Percentiles rank a stretch among this genome's conserved stretches.
Evolutionary conservation across 2,888 invertebrate genomes (phyloP).

Genomic region (Erebia ligea): DNA sequence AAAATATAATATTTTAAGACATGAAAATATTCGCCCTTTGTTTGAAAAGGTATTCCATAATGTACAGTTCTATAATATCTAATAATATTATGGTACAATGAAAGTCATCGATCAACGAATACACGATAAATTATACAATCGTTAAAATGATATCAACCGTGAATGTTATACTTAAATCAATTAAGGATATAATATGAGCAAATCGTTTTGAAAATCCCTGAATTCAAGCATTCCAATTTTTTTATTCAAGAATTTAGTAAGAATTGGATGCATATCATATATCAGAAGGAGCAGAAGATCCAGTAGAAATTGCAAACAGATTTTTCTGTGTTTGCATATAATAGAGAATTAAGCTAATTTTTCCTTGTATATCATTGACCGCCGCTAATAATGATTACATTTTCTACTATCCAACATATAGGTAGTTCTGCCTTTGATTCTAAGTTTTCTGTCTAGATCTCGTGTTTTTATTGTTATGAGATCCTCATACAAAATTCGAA

Average conservation of each 20-base stretch:
- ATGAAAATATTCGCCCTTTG: background rate
- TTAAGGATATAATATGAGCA: background rate
- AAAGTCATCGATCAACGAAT: background rate
- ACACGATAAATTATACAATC: background rate
- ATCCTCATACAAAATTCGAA: background rate
- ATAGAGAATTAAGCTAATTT: no score
- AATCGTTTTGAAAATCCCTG: no score
- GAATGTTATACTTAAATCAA: slow-evolving; percentile 7
- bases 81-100: background rate
- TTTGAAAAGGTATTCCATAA: background rate
- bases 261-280: background rate
- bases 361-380: no score
- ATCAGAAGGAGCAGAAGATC: no score
- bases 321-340: no score
- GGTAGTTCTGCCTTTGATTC: background rate
- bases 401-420: no score
- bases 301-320: no score
- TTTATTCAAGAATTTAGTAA: background rate
- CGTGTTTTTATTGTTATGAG: background rate
- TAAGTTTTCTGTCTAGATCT: background rate
- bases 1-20: background rate
- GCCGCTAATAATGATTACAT: no score
- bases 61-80: background rate
- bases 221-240: no score
- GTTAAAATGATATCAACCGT: background rate